Evolutionary conservation across 2,888 invertebrate species (phyloP).

Genomic region (Hyles lineata): DNA sequence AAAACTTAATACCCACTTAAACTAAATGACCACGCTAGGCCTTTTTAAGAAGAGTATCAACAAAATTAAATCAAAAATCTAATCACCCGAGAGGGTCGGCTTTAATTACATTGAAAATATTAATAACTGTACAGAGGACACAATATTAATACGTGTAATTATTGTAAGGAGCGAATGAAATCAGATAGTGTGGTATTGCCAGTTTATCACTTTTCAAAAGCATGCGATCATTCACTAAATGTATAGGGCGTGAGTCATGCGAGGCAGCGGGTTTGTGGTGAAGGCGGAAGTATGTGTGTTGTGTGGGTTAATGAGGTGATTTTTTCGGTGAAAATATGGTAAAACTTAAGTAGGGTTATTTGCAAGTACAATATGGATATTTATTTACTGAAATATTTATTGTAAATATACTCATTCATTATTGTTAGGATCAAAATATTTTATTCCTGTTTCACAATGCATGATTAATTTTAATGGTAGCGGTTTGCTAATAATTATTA

Average conservation of each 20-base stretch:
- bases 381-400: too few relatives aligned
- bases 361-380: too few relatives aligned
- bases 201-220: conserved; percentile 51
- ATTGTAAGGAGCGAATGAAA: conserved; percentile 46
- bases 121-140: conserved; percentile 27
- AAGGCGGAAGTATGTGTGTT: too few relatives aligned
- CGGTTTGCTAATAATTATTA: conserved; percentile 22
- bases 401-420: too few relatives aligned
- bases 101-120: conserved; percentile 36
- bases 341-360: too few relatives aligned
- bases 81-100: conserved; percentile 20
- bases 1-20: too few relatives aligned
- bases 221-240: conserved; percentile 40
- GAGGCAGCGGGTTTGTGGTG: conserved; percentile 29
- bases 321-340: too few relatives aligned
- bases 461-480: conserved; percentile 1
- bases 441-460: too few relatives aligned
- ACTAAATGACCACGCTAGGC: too few relatives aligned
- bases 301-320: too few relatives aligned
- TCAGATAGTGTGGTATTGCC: conserved; percentile 47
- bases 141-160: conserved; percentile 37
- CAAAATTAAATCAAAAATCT: conserved; percentile 17
- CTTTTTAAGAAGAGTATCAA: background rate
- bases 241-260: conserved; percentile 35
- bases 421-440: too few relatives aligned